Evolutionary conservation across 1,140 invertebrate genomes (phyloP), one percentile per base, ranked within the genome.

Genomic region (Phymastichus coffea): DNA sequence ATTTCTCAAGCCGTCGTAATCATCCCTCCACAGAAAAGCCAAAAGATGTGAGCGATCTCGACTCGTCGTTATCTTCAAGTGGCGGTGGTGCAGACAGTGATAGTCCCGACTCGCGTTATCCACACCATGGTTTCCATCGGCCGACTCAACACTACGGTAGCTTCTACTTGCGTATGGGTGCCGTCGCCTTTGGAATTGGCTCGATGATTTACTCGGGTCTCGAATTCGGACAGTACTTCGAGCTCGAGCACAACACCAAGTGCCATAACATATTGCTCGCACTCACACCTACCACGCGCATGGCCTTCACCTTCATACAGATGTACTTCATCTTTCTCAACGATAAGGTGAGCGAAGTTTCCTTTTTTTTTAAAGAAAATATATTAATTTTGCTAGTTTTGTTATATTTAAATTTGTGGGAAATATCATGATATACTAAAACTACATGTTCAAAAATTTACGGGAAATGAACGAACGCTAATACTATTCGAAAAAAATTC

Each of bases 311-410:
- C 65, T 94, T 97, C 72, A 91, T 95, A 66, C 94, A 97, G 78
- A 94, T 96, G 86, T 96, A 95, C 77, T 97, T 96, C 80, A 95
- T 97, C 75, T 97, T 97, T 80, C 83, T 96, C 15, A 95, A 95
- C 76, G 92, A 94, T 70, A 91, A 93, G 84, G 89, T 90, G 69
- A 76, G 76, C 47, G 44, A 54, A n/a, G n/a, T n/a, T n/a, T n/a
- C n/a, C n/a, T n/a, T n/a, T n/a, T n/a, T n/a, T n/a, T n/a, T n/a
- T n/a, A n/a, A n/a, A n/a, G n/a, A n/a, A n/a, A n/a, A n/a, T n/a
- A n/a, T n/a, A n/a, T n/a, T n/a, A n/a, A n/a, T n/a, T n/a, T n/a
- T n/a, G n/a, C n/a, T n/a, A n/a, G n/a, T n/a, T n/a, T n/a, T n/a
- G n/a, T n/a, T n/a, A n/a, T n/a, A n/a, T n/a, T n/a, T n/a, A n/a